Evolutionary conservation across 2,113 vertebrate species (phyloP).

Genomic region (Malurus melanocephalus): DNA sequence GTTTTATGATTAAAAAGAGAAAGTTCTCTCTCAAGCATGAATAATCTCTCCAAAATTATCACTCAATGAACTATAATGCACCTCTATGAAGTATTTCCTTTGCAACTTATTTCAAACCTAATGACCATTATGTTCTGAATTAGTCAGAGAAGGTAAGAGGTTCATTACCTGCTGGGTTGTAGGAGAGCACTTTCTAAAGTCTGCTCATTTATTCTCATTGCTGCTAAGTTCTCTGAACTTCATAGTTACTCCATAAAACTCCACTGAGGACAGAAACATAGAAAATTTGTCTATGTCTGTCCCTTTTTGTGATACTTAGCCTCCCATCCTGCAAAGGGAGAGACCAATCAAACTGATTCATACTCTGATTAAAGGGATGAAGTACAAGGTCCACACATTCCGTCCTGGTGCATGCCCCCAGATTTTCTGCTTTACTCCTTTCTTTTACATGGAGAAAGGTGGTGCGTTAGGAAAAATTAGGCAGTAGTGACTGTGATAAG

Average conservation of each 20-base stretch:
- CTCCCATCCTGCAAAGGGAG: background rate
- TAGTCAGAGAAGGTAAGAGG: background rate
- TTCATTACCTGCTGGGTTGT: background rate
- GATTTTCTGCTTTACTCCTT: background rate
- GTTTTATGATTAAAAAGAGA: background rate
- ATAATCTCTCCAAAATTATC: background rate
- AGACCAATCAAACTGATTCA: background rate
- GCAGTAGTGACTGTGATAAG: background rate
- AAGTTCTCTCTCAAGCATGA: background rate
- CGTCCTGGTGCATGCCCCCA: accelerated
- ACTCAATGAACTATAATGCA: background rate
- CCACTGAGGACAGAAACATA: background rate
- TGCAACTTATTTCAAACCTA: background rate
- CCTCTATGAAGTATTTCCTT: background rate
- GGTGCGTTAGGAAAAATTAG: background rate
- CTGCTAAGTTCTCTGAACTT: background rate
- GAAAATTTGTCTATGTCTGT: background rate
- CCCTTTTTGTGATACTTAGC: background rate
- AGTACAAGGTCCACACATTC: background rate
- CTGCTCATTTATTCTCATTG: background rate
- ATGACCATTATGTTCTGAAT: background rate
- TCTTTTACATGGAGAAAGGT: background rate
- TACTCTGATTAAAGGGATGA: background rate
- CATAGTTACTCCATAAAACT: background rate
- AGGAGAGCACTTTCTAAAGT: background rate